phyloP scores from a whole-genome alignment of 2,888 invertebrate species.

The Elmis aenea region DNA sequence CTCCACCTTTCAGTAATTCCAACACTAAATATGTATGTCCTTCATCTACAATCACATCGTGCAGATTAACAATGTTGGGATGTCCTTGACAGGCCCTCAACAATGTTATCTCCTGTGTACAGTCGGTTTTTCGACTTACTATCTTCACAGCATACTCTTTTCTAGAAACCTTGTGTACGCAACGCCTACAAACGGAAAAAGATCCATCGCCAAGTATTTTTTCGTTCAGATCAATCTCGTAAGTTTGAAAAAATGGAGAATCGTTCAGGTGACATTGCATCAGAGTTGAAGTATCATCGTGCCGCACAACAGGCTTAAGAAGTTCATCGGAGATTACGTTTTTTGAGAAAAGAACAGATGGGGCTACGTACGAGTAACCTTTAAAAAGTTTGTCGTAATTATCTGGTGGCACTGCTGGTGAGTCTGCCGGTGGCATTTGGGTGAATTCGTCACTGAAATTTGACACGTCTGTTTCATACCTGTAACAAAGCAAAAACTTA shows the following conservation, averaged over 20 bases:
- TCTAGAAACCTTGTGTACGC: slow-evolving; percentile 67
- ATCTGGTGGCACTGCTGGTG: slow-evolving; percentile 82
- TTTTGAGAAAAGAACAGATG: slow-evolving; percentile 79
- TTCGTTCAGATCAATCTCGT: slow-evolving; percentile 66
- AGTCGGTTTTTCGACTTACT: slow-evolving; percentile 61
- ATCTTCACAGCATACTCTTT: slow-evolving; percentile 87
- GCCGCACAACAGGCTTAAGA: slow-evolving; percentile 56
- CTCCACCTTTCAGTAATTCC: slow-evolving; percentile 81
- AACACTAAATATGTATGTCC: slow-evolving; percentile 86
- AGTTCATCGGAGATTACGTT: slow-evolving; percentile 72
- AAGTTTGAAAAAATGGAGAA: slow-evolving; percentile 81
- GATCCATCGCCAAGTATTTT: slow-evolving; percentile 82
- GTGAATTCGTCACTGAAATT: slow-evolving; percentile 98
- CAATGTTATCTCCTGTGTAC: slow-evolving; percentile 69
- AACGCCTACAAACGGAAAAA: slow-evolving; percentile 81
- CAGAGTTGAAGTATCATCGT: slow-evolving; percentile 37
- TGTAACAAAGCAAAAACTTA: slow-evolving; percentile 27
- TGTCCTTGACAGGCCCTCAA: slow-evolving; percentile 84
- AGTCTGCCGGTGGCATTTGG: slow-evolving; percentile 83
- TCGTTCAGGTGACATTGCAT: slow-evolving; percentile 47
- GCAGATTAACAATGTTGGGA: slow-evolving; percentile 77
- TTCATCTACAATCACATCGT: slow-evolving; percentile 80
- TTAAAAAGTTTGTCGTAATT: slow-evolving; percentile 84
- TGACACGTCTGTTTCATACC: slow-evolving; percentile 84
- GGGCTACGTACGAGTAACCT: slow-evolving; percentile 93